Conservation (phyloP, 2,888 invertebrate species). For the Carcina quercana region DNA sequence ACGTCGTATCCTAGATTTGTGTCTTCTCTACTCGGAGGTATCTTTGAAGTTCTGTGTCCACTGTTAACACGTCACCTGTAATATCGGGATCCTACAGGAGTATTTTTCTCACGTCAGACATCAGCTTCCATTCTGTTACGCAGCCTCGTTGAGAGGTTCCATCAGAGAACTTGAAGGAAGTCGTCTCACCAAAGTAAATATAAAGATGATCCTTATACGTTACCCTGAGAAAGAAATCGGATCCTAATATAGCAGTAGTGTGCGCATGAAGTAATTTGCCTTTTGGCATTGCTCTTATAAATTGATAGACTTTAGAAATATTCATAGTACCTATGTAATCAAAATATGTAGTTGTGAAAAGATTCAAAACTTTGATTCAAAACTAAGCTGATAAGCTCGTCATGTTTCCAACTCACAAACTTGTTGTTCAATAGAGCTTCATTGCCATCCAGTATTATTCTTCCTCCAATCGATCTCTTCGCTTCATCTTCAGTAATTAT, state of each 20-base stretch:
- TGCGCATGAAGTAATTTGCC: constrained; percentile 83
- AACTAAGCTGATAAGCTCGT: constrained; percentile 69
- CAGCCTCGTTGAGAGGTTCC: constrained; percentile 30
- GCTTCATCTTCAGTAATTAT: constrained; percentile 7
- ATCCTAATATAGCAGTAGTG: constrained; percentile 76
- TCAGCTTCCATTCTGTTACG: constrained; percentile 53
- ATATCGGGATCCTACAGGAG: too few species aligned
- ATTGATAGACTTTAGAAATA: constrained; percentile 76
- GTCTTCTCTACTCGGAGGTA: constrained; percentile 66
- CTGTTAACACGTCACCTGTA: constrained; percentile 46
- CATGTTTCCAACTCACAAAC: constrained; percentile 72
- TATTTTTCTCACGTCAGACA: constrained; percentile 52
- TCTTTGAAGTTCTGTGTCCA: constrained; percentile 68
- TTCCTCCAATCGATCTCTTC: constrained; percentile 58
- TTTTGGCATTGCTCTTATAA: constrained; percentile 82
- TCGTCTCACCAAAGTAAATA: constrained; percentile 45
- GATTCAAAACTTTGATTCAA: constrained; percentile 75
- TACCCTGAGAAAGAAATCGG: constrained; percentile 76
- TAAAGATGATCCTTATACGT: constrained; percentile 77
- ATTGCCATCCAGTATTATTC: constrained; percentile 50
- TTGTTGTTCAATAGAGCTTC: constrained; percentile 72
- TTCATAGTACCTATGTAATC: constrained; percentile 72
- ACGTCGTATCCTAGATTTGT: constrained; percentile 66
- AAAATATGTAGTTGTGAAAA: constrained; percentile 79
- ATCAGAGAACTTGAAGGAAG: constrained; percentile 38